Base-by-base conservation (phyloP, 1,140 invertebrate species). In the Pachypeltis micranthus region DNA sequence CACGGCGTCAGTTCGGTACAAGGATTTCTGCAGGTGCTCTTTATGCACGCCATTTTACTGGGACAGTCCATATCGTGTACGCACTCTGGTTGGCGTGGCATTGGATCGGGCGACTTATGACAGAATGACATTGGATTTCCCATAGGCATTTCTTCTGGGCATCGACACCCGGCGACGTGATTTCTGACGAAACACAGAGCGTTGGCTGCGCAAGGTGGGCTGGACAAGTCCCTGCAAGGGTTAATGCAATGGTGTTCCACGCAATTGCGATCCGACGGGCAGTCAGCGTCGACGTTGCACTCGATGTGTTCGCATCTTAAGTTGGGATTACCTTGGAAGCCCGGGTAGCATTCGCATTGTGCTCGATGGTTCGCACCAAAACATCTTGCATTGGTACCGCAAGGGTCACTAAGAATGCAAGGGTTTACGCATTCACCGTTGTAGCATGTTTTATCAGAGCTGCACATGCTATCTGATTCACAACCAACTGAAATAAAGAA, bases 41-140 rank as follows among this genome's bases (percentile, higher is more conserved):
- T 81, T 27, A 94, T 85, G 70, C 91, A 94, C 56, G 90, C 90
- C 59, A 88, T 72, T 51, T 83, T 81, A 66, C 83, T 87, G 0
- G 86, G 83, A 72, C 90, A 93, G 55, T 94, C 88, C 0, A 81
- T 75, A 66, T 93, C 90, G 64, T 81, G 79, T 56, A 77, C 79
- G 70, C 90, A 93, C 76, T 90, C 86, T 0, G 87, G 85, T 69
- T 83, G 77, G 23, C 77, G 76, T 1, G 73, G 51, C 21, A 71
- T 65, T 0, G 73, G 71, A 4, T 77, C 71, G 3, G 74, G 71
- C 57, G 72, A 71, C 31, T 79, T 78, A 67, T 85, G 79, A 71
- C 91, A 93, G 70, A 85, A 86, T 0, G 86, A 82, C 65, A 84
- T 77, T 2, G 90, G 87, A 73, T 92, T 87, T 61, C 91, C 91